These are phyloP conservation scores for Crepidodera aurea DNA, from an alignment of 2,888 invertebrate species.

Conservation along the genomic window DNA sequence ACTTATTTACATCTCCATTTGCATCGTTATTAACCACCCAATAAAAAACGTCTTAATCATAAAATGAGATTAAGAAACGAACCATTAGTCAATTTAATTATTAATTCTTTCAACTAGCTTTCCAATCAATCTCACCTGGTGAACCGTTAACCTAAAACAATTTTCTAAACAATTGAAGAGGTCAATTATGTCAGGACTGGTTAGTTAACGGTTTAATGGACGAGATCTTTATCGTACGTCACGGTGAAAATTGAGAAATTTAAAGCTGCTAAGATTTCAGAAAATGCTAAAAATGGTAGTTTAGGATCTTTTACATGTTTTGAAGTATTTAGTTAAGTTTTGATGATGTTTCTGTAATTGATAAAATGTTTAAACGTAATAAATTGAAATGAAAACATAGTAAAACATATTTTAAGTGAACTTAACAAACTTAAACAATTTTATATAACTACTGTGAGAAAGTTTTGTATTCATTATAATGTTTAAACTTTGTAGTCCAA, in stretches of 20 bases:
- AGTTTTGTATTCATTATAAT: too few species aligned
- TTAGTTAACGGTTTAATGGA: conserved; percentile 25
- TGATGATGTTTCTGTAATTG: too few species aligned
- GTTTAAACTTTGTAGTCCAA: too few species aligned
- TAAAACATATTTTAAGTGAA: too few species aligned
- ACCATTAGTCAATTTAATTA: background rate
- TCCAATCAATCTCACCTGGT: conserved; percentile 6
- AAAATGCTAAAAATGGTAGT: too few species aligned
- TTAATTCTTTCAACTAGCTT: background rate
- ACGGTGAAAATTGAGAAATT: background rate
- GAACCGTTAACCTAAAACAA: conserved; percentile 19
- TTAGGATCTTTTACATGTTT: too few species aligned
- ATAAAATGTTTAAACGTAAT: too few species aligned
- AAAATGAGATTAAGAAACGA: background rate
- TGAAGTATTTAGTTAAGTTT: too few species aligned
- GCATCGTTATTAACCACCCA: background rate
- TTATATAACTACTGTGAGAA: too few species aligned
- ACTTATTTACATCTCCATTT: background rate
- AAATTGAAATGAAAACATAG: too few species aligned
- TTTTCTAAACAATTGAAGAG: conserved; percentile 34
- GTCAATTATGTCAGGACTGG: conserved; percentile 45
- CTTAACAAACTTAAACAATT: too few species aligned
- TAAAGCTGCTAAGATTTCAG: background rate
- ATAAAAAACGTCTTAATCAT: background rate
- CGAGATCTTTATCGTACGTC: background rate